Percentiles rank a stretch among this genome's conserved stretches.
Conservation (phyloP, 2,113 vertebrate species). For the Mastomys natalensis region DNA sequence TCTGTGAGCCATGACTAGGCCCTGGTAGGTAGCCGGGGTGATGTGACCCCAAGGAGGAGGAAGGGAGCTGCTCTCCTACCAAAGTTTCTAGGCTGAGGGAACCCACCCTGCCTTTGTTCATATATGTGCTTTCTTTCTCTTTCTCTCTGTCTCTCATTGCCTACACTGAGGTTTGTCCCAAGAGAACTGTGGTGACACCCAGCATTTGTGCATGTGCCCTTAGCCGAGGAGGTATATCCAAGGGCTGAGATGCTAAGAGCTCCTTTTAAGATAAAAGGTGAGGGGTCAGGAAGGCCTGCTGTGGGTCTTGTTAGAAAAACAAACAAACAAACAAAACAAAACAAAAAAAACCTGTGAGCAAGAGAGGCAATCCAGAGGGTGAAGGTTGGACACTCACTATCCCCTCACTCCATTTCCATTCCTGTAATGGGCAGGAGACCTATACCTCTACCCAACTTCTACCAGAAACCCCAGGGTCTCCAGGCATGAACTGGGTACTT, state of each 20-base stretch:
- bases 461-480: background rate
- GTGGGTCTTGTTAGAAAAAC: background rate
- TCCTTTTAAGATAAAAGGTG: constrained; percentile 39
- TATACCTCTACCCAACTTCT: background rate
- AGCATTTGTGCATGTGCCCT: background rate
- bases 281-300: background rate
- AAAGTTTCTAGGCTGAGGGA: background rate
- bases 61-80: background rate
- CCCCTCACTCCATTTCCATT: background rate
- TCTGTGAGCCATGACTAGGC: background rate
- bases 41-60: background rate
- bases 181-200: constrained; percentile 4
- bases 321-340: no score
- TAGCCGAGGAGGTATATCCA: background rate
- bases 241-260: background rate
- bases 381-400: background rate
- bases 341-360: background rate
- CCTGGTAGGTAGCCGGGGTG: background rate
- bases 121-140: background rate
- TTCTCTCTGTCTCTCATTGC: background rate
- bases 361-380: background rate
- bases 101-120: background rate
- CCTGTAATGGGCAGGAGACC: background rate
- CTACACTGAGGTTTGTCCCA: constrained; percentile 5
- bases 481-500: background rate